phyloP scores from a whole-genome alignment of 2,113 vertebrate genomes.

The Callithrix jacchus region DNA sequence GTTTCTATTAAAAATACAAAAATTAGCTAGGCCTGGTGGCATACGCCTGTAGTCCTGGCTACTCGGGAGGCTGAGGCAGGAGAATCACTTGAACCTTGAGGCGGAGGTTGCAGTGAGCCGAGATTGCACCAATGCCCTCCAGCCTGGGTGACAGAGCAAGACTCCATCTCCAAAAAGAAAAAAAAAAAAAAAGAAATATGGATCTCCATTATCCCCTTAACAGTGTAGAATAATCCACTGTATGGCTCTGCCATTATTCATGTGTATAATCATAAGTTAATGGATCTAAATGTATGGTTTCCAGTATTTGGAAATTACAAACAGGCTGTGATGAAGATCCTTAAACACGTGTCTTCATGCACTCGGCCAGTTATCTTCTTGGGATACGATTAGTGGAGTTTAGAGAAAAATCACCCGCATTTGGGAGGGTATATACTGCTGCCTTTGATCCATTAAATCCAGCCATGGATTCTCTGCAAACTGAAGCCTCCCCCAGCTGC shows the following conservation, averaged over 20 bases:
- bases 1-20: too few species aligned
- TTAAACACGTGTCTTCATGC: accelerated
- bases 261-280: background rate
- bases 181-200: background rate
- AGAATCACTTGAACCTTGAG: too few species aligned
- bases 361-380: background rate
- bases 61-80: too few species aligned
- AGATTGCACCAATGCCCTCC: too few species aligned
- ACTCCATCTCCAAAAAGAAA: too few species aligned
- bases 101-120: too few species aligned
- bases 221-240: background rate
- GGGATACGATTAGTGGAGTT: background rate
- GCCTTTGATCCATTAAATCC: too few species aligned
- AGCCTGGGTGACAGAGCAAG: too few species aligned
- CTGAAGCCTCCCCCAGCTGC: background rate
- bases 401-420: background rate
- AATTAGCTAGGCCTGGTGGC: too few species aligned
- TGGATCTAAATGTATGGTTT: background rate
- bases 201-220: background rate
- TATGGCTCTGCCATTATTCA: background rate
- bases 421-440: background rate
- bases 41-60: too few species aligned
- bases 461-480: background rate
- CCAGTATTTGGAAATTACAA: background rate
- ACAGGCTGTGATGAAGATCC: background rate